Base-by-base conservation (phyloP, 2,113 vertebrate species). In the Pelusios castaneus region DNA sequence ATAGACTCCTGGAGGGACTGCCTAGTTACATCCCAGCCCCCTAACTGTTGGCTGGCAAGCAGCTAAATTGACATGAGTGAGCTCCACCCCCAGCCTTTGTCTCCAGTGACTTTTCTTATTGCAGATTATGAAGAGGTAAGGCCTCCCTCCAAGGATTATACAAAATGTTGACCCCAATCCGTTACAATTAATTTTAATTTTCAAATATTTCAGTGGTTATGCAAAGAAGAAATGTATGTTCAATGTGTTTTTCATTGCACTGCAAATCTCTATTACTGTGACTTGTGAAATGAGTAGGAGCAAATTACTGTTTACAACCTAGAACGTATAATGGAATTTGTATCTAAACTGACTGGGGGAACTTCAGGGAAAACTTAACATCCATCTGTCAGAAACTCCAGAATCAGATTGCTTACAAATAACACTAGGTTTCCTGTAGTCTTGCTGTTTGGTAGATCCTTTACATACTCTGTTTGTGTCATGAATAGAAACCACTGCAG, bases 231-330 rank as follows among this genome's bases (percentile, higher is more conserved):
- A 90, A 87, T 3, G 12, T 77, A 54, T 79, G 63, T 87, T 89
- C 38, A 41, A 5, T 81, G 24, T 88, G 7, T 1, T 49, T 94
- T 95, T 94, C 86, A 24, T 45, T 87, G 27, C 84, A 86, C 6
- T 89, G 3, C 43, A 90, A 73, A 80, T 96, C 95, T 91, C 77
- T 96, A 89, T 94, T 88, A 51, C 87, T n/a, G 51, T 94, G 41
- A 89, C 67, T 96, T 91, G 52, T 94, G 77, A 96, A 97, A 94
- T 67, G 82, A 92, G 79, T 95, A 93, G 91, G 85, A 97, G 45
- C 75, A 96, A 96, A 96, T 89, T 91, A 63, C 43, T 95, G 73
- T 89, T 97, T 96, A 91, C 89, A 89, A 88, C 79, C 12, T 90
- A 90, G 63, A 95, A 84, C 0, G 0, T 89, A 38, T 79, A 96